Evolutionary conservation across 2,113 vertebrate genomes (phyloP), one percentile per base, ranked within the genome.

Genomic region (Strix uralensis): DNA sequence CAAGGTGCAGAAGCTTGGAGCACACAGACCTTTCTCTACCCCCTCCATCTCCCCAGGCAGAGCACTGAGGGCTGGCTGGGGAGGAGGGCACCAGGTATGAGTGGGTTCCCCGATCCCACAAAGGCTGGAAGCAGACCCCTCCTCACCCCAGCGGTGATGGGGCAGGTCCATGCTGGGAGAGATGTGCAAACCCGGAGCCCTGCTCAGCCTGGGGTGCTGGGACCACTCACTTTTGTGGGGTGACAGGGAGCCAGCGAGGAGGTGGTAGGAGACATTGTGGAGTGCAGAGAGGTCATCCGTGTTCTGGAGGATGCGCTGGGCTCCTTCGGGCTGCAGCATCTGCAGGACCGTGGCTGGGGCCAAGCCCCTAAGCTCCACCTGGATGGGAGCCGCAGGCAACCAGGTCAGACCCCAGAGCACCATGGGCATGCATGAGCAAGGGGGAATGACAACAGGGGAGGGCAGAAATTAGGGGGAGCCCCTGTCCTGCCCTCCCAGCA

Each of bases 141-240:
- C 27, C 20, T 15, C 67, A 34, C 42, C 11, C 52, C 57, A 61
- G 52, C 47, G 67, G 62, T 3, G 7, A 42, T 29, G 23, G n/a
- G 44, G 21, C 55, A 90, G 36, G 15, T 70, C 81, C 1, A 0
- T 34, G 25, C 51, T 62, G 72, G 34, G 44, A 18, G 32, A 71
- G 47, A 32, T 58, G 42, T 42, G 17, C 72, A 75, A 27, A 54
- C 27, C 58, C 47, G 59, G 26, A 62, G 42, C 38, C 59, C 87
- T 27, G 71, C 71, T 34, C 23, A 23, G 44, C 3, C 12, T 1
- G 0, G 58, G 26, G 17, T 17, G 29, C 17, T 0, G 3, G 22
- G 36, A 46, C 21, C 61, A 97, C 98, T 98, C 95, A 98, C 98
- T 98, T 94, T 97, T 98, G 47, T 7, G 54, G 18, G 42, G 47